Conservation (phyloP, 2,797 vertebrate species). For the Phoebastria nigripes region DNA sequence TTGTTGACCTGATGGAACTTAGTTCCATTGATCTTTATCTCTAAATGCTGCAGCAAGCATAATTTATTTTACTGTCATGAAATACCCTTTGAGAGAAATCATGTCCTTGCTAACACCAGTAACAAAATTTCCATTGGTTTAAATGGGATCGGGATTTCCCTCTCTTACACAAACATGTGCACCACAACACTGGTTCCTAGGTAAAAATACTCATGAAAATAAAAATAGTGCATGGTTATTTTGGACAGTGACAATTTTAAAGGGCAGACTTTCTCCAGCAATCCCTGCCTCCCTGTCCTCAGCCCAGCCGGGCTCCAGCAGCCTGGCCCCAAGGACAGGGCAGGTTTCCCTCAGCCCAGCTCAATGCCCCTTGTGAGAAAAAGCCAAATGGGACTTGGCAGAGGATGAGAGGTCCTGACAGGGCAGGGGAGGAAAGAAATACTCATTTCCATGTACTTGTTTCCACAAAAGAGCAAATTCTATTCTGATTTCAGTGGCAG, state of each 20-base stretch:
- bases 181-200: not conserved
- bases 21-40: not conserved
- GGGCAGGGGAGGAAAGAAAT: not conserved
- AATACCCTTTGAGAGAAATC: not conserved
- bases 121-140: not conserved
- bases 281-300: not conserved
- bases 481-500: not conserved
- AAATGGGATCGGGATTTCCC: not conserved
- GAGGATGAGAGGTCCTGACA: not conserved
- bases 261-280: not conserved
- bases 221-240: not conserved
- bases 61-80: not conserved
- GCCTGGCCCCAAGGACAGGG: fast-evolving
- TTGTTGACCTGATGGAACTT: not conserved
- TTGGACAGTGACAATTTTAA: not conserved
- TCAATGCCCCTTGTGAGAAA: not conserved
- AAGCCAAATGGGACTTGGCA: not conserved
- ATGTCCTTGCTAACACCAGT: not conserved
- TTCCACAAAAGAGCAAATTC: not conserved
- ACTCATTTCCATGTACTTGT: not conserved
- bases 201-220: not conserved
- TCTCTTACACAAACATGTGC: not conserved
- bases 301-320: fast-evolving
- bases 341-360: not conserved
- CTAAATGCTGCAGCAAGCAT: not conserved